phyloP scores from a whole-genome alignment of 2,888 invertebrate species.

The Hirtodrosophila confusa region DNA sequence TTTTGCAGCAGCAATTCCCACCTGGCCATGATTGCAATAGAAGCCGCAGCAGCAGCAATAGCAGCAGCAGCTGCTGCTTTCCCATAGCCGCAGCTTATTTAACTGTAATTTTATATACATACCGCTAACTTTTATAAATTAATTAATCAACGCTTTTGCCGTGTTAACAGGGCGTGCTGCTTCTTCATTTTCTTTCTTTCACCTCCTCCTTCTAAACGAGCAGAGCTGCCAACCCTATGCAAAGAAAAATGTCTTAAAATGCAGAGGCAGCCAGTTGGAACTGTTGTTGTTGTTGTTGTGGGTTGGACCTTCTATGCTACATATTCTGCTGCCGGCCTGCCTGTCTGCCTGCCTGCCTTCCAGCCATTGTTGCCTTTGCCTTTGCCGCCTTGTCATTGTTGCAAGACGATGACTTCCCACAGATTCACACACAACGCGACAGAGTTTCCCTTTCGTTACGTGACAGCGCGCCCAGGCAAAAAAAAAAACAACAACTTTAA shows the following conservation, averaged over 20 bases:
- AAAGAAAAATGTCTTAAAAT: constrained; percentile 56
- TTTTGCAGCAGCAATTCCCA: constrained; percentile 37
- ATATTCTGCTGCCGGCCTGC: constrained; percentile 20
- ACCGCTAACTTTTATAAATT: constrained; percentile 60
- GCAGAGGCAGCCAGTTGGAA: constrained; percentile 69
- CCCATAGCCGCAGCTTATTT: constrained; percentile 46
- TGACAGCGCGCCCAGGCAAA: constrained; percentile 66
- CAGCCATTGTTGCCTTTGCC: constrained; percentile 21
- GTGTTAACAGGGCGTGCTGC: constrained; percentile 58
- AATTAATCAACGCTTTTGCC: constrained; percentile 63
- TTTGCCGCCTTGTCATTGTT: constrained; percentile 66
- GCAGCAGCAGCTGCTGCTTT: constrained; percentile 31
- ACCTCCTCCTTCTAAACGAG: constrained; percentile 18
- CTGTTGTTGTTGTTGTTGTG: constrained; percentile 18
- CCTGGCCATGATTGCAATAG: constrained; percentile 26
- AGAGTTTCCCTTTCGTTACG: constrained; percentile 75
- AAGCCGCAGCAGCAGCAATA: constrained; percentile 8
- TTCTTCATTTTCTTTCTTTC: constrained; percentile 9
- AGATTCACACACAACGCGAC: constrained; percentile 53
- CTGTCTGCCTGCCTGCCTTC: constrained; percentile 35
- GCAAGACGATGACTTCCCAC: constrained; percentile 75
- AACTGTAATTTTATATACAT: constrained; percentile 49
- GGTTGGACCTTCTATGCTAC: constrained; percentile 55
- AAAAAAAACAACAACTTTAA: constrained; percentile 18
- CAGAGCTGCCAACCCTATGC: constrained; percentile 40